Evolutionary conservation across 2,888 invertebrate species (phyloP), one percentile per base, ranked within the genome.

Genomic region (Macaria notata): DNA sequence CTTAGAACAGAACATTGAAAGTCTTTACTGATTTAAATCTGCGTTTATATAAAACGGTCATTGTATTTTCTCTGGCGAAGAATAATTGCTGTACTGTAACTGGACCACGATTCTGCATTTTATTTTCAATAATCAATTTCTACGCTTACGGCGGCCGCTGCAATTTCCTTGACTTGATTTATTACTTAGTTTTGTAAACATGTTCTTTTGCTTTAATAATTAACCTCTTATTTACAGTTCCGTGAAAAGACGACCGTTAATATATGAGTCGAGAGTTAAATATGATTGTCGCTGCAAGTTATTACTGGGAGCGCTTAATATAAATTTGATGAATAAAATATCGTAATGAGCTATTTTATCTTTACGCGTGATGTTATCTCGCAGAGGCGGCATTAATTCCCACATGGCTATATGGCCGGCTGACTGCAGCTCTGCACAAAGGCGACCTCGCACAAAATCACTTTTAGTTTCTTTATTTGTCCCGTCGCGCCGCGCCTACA

Each of bases 1-100:
- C 80, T 86, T 79, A 81, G 79, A 81, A 80, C 76, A 73, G 79
- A 76, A 75, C 76, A 82, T 81, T 80, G 75, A 81, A 77, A 79
- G 75, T 75, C 74, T 75, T 73, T 71, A 77, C 73, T 79, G 79
- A 83, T 83, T 83, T 81, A 77, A 81, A 81, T 79, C 72, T 73
- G 72, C 76, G 73, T 79, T 79, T 78, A 78, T 76, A 78, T 79
- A 78, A 80, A 81, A 71, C 64, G 68, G 71, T 78, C 76, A 84
- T 85, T 86, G 83, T 83, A 65, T 81, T 79, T 82, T 78, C 77
- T 80, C 80, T 78, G 74, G 73, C 73, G 74, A 66, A 81, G 76
- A 82, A 79, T 81, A 78, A 83, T 79, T 76, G 75, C 70, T 62
- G 54, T 66, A 56, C 64, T 59, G 70, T 75, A 79, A 75, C 75